These are phyloP conservation scores for Gastrophysa polygoni DNA, from an alignment of 2,888 invertebrate genomes.

Conservation along the genomic window DNA sequence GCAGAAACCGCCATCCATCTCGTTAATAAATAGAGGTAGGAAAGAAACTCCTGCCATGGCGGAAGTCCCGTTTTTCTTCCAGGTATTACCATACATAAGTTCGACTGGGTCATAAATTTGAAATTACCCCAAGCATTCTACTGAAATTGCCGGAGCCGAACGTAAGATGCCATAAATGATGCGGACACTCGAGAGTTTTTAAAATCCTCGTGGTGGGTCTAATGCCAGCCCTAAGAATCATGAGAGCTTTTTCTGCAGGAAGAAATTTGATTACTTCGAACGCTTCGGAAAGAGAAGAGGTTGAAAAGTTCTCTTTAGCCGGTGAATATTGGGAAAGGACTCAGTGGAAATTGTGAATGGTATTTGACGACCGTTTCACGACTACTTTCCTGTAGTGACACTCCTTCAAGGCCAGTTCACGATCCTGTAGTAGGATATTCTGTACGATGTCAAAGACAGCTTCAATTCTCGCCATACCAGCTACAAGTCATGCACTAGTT, in stretches of 20 bases:
- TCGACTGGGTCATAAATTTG: conserved; percentile 42
- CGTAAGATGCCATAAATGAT: conserved; percentile 46
- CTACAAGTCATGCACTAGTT: too few relatives aligned
- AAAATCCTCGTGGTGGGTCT: conserved; percentile 43
- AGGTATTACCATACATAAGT: conserved; percentile 41
- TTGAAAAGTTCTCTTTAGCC: background rate
- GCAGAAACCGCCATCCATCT: background rate
- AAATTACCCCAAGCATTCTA: conserved; percentile 42
- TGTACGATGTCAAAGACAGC: too few relatives aligned
- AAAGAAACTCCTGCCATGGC: background rate
- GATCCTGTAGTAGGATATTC: too few relatives aligned
- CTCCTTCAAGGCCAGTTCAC: too few relatives aligned
- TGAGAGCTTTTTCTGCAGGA: conserved; percentile 46
- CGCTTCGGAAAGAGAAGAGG: conserved; percentile 26
- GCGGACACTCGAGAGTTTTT: conserved; percentile 44
- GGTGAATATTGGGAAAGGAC: background rate
- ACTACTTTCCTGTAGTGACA: too few relatives aligned
- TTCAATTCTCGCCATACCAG: too few relatives aligned
- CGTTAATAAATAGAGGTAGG: background rate
- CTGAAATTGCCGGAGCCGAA: conserved; percentile 40
- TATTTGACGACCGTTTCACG: too few relatives aligned
- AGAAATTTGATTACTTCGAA: conserved; percentile 48
- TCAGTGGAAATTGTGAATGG: background rate
- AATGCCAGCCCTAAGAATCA: conserved; percentile 41
- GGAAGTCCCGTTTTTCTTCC: conserved; percentile 19